These are phyloP conservation scores for Lutjanus campechanus DNA, from an alignment of 2,797 vertebrate genomes.

Conservation along the genomic window DNA sequence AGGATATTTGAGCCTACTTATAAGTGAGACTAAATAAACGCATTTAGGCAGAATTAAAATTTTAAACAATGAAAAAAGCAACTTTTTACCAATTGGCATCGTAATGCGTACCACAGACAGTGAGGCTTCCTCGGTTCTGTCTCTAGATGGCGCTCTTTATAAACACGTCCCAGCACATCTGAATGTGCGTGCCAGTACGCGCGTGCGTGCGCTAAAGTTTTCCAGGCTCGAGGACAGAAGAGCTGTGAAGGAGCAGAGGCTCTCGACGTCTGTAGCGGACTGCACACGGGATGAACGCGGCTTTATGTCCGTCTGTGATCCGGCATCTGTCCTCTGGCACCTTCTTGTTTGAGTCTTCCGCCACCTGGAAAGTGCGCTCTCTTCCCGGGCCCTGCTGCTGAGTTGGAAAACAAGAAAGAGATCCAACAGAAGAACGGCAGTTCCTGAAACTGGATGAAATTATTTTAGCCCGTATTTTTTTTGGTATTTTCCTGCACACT, in stretches of 20 bases:
- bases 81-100: no score
- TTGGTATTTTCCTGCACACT: constrained; percentile 1
- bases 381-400: constrained; percentile 11
- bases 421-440: neutral
- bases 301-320: constrained; percentile 46
- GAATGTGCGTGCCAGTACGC: neutral
- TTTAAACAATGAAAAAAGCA: no score
- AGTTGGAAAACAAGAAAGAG: constrained; percentile 10
- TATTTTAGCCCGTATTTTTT: neutral
- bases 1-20: no score
- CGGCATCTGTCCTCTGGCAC: constrained; percentile 45
- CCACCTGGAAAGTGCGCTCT: constrained; percentile 19
- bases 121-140: neutral
- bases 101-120: no score
- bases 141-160: constrained; percentile 74
- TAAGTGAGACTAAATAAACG: no score
- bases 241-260: constrained; percentile 34
- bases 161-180: neutral
- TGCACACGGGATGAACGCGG: constrained; percentile 66
- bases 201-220: constrained; percentile 12
- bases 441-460: constrained; percentile 43
- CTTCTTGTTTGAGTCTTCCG: constrained; percentile 46
- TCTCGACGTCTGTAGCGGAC: constrained; percentile 40
- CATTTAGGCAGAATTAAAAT: no score
- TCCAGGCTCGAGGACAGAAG: constrained; percentile 16